These are phyloP conservation scores for Darevskia mixta DNA, from an alignment of 2,797 vertebrate genomes.

Conservation along the genomic window DNA sequence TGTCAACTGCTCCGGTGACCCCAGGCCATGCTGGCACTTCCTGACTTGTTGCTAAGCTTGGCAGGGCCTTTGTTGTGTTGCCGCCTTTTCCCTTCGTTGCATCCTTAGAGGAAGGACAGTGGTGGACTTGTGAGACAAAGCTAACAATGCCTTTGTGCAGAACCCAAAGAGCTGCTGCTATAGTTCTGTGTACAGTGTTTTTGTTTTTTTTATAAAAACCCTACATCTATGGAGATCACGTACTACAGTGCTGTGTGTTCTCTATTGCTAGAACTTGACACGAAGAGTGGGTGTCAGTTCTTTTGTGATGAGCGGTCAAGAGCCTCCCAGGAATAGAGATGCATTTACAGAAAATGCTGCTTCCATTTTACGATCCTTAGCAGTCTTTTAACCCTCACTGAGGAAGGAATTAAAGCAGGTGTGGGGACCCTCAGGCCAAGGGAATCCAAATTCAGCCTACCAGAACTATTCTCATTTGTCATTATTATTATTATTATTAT, in stretches of 20 bases:
- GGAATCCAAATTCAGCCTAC: no score
- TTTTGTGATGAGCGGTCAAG: not conserved
- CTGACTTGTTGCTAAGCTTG: conserved; percentile 71
- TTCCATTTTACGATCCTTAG: not conserved
- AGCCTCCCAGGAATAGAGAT: not conserved
- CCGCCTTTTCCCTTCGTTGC: conserved; percentile 65
- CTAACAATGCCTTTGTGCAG: conserved; percentile 45
- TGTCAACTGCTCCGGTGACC: conserved; percentile 68
- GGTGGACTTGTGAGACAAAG: conserved; percentile 25
- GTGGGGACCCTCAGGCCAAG: no score
- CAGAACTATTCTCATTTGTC: no score
- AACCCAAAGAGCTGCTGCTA: not conserved
- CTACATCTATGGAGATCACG: conserved; percentile 28
- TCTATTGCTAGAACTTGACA: not conserved
- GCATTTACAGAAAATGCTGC: not conserved
- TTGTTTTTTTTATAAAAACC: not conserved
- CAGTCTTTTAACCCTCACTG: not conserved
- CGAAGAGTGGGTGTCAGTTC: not conserved
- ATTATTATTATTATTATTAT: no score
- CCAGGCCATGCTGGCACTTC: conserved; percentile 69
- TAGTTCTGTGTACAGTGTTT: no score
- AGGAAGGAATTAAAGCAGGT: not conserved
- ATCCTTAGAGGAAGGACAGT: conserved; percentile 62
- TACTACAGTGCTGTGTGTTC: accelerated
- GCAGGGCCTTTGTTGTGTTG: conserved; percentile 69